A percentile compares a stretch with the other conserved stretches of the same genome.
Conservation (phyloP, 2,113 vertebrate genomes). For the Azemiops feae region DNA sequence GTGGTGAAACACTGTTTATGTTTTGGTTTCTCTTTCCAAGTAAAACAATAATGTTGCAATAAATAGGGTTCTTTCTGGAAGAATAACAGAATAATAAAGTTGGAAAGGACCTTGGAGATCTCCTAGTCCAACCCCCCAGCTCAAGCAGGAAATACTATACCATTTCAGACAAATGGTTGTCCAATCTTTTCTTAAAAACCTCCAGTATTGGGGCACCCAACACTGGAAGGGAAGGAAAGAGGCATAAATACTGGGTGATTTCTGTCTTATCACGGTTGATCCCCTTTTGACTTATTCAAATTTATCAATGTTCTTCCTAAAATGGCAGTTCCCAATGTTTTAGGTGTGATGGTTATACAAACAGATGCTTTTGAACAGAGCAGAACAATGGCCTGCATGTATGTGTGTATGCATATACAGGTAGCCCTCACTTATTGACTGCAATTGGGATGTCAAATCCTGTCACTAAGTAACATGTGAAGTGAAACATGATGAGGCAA, state of each 20-base stretch:
- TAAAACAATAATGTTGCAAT: not conserved
- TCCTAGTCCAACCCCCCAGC: not conserved
- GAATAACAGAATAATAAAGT: fast-evolving
- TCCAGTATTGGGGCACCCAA: not conserved
- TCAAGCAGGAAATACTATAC: not conserved
- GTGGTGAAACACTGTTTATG: too few species aligned
- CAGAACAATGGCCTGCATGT: not conserved
- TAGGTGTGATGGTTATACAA: not conserved
- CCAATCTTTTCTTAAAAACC: not conserved
- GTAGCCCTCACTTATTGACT: not conserved
- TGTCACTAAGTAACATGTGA: not conserved
- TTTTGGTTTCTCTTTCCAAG: not conserved
- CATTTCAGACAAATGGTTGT: not conserved
- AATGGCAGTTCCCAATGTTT: not conserved
- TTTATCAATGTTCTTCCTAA: not conserved
- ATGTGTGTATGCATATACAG: not conserved
- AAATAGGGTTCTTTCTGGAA: not conserved
- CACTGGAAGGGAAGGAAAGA: not conserved
- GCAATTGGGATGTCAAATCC: not conserved
- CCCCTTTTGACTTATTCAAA: not conserved
- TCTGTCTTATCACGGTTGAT: not conserved
- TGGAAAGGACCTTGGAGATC: not conserved
- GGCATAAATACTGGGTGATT: not conserved
- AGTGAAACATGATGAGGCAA: not conserved
- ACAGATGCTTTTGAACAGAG: not conserved